Evolutionary conservation across 1,140 invertebrate genomes (phyloP).

Genomic region (Saccostrea glomerata): DNA sequence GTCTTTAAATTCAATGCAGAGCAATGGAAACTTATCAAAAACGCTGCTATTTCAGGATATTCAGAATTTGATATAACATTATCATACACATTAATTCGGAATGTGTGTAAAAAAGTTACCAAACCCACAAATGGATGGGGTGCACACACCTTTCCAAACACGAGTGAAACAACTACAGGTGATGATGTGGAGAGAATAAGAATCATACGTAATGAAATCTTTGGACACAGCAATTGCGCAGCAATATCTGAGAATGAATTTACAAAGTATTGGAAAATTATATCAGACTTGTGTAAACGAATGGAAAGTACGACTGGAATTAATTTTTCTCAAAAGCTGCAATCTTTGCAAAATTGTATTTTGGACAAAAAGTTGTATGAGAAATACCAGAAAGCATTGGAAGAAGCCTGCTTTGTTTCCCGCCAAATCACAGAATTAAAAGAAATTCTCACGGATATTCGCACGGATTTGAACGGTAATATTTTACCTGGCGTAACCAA

Average conservation of each 20-base stretch:
- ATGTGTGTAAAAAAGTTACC: not conserved
- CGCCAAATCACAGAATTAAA: not conserved
- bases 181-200: not conserved
- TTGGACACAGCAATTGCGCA: not conserved
- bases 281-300: not conserved
- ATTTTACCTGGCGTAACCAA: not conserved
- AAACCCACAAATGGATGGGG: not conserved
- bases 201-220: not conserved
- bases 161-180: not conserved
- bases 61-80: not conserved
- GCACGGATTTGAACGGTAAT: not conserved
- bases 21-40: not conserved
- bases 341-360: not conserved
- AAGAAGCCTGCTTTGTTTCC: not conserved
- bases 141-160: not conserved
- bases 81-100: not conserved
- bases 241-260: not conserved
- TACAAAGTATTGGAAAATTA: not conserved
- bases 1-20: not conserved
- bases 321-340: not conserved
- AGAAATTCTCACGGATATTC: not conserved
- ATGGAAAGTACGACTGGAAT: not conserved
- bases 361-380: not conserved
- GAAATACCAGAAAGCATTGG: not conserved
- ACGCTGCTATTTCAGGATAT: not conserved